Evolutionary conservation across 1,140 invertebrate species (phyloP), one percentile per base, ranked within the genome.

Genomic region (Trissolcus basalis): DNA sequence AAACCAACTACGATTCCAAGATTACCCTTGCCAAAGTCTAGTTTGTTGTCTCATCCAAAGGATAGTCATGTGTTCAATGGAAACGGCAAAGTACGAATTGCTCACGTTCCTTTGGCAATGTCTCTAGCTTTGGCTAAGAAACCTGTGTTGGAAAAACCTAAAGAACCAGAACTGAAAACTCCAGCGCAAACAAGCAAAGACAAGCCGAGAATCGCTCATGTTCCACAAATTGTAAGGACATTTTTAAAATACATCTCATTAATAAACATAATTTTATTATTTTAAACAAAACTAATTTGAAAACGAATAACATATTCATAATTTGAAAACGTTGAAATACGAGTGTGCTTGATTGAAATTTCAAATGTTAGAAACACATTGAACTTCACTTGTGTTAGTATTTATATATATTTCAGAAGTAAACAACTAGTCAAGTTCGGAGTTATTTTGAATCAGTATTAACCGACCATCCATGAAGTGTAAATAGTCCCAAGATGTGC

Each of bases 121-220:
- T 88, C 90, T 0, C 84, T 92, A 8, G 89, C 91, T 3, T 80
- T 90, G 27, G 90, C 91, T 0, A 92, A 92, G 76, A 90, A 90
- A 51, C 35, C 50, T 43, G 90, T 90, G 64, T 87, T 91, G 61
- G 83, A 80, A 33, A 84, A 86, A 1, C 53, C 82, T 1, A 89
- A 89, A 54, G 82, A 80, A 9, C 4, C 71, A 6, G 79, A 89
- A 4, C 79, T 72, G 9, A 91, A 90, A 69, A 94, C 93, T 1
- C 81, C 88, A 9, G 90, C 91, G 3, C 93, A 94, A 84, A 94
- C 93, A 0, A 84, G 89, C 19, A 95, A 94, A 86, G 90, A 92
- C 11, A 83, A 86, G 36, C 87, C 89, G 32, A 89, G 94, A 59
- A 87, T 94, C 16, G 94, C 95, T 12, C 95, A 96, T 80, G 77